Evolutionary conservation across 1,140 invertebrate species (phyloP), one percentile per base, ranked within the genome.

Genomic region (Meteorus sp.): DNA sequence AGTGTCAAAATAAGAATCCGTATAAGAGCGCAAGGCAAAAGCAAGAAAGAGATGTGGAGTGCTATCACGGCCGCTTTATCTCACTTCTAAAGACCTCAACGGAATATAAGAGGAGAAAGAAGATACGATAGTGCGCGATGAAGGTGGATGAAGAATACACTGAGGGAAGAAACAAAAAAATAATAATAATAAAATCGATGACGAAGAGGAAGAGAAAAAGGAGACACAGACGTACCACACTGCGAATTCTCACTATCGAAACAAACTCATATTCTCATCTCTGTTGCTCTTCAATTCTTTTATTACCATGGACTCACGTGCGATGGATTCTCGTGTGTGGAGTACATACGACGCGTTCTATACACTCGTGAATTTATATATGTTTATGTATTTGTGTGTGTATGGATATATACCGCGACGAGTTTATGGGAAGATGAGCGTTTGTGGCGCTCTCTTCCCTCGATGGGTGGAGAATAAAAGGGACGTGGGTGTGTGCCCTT

Each of bases 401-500:
- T 43, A 43, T 20, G 8, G 8, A 2, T n/a, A n/a, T n/a, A n/a
- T n/a, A 31, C n/a, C 35, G 43, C 4, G 52, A 43, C 33, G 43
- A 25, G 33, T 53, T 23, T 53, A 53, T 22, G 60, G 59, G 44
- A 48, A 56, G 41, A 48, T 19, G 47, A 59, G 27, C 20, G 44
- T 39, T 19, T 11, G 47, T 41, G 39, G 53, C 33, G n/a, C 5
- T 41, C 22, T n/a, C n/a, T n/a, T n/a, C n/a, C n/a, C n/a, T n/a
- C n/a, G 54, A 47, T 53, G 39, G 13, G 20, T 44, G 33, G 35
- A 22, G 47, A 33, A 15, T 17, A 35, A 35, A 39, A 57, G 68
- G 70, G 73, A 74, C 73, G 75, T 78, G 71, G 76, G 75, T 74
- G 77, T n/a, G n/a, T 70, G 66, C 65, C 71, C 70, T 71, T 69